phyloP scores from a whole-genome alignment of 2,888 invertebrate species.

The Schizotus pectinicornis region DNA sequence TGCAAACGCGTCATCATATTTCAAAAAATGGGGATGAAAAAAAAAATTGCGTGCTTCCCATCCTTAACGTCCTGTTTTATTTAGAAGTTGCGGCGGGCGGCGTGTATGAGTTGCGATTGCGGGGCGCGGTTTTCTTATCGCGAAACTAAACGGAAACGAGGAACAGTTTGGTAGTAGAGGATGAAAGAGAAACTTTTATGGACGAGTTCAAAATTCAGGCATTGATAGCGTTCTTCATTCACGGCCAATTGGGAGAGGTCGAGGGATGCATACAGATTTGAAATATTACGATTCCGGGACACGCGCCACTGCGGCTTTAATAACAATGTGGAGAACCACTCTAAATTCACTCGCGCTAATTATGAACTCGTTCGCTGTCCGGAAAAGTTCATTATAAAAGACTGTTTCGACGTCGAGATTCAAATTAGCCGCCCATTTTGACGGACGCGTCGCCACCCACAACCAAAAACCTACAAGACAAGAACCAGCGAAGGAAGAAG shows the following conservation, averaged over 20 bases:
- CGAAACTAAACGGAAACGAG: constrained; percentile 25
- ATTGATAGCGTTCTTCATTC: constrained; percentile 48
- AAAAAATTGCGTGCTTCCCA: neutral
- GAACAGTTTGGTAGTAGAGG: constrained; percentile 23
- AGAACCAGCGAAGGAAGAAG: too few relatives aligned
- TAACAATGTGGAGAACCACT: constrained; percentile 41
- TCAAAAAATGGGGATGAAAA: too few relatives aligned
- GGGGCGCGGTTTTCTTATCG: constrained; percentile 17
- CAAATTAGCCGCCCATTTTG: constrained; percentile 1
- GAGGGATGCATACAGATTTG: constrained; percentile 50
- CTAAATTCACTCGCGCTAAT: constrained; percentile 38
- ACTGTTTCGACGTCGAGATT: neutral
- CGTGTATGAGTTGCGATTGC: constrained; percentile 2
- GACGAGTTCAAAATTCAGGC: constrained; percentile 35
- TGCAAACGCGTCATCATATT: constrained; percentile 9
- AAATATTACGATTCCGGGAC: constrained; percentile 49
- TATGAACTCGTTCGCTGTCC: constrained; percentile 36
- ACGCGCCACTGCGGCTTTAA: constrained; percentile 43
- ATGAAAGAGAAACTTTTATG: constrained; percentile 36
- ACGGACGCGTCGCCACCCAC: too few relatives aligned
- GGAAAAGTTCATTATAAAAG: neutral
- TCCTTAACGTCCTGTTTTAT: neutral
- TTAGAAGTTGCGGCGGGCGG: neutral
- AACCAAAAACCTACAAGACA: too few relatives aligned
- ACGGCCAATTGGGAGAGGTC: constrained; percentile 48